A percentile compares a stretch with the other conserved stretches of the same genome.
Evolutionary conservation across 2,888 invertebrate genomes (phyloP).

Genomic region (Callinectes sapidus): DNA sequence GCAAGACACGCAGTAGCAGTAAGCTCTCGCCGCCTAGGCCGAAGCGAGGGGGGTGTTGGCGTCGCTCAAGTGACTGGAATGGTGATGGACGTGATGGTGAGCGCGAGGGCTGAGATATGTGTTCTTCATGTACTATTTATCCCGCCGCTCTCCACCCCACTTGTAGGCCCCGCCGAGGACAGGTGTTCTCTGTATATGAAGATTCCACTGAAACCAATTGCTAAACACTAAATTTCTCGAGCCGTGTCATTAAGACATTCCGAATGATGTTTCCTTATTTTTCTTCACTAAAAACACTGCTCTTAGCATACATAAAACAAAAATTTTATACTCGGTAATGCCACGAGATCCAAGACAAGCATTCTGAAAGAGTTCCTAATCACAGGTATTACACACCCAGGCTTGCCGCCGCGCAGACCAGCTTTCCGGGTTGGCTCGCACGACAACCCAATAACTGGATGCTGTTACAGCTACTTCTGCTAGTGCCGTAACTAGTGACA

Average conservation of each 20-base stretch:
- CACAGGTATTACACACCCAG: constrained; percentile 11
- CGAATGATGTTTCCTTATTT: constrained; percentile 15
- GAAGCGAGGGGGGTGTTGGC: neutral
- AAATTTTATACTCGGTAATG: constrained; percentile 9
- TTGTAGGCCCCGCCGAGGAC: neutral
- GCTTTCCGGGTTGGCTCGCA: neutral
- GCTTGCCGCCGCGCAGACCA: neutral
- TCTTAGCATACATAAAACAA: constrained; percentile 22
- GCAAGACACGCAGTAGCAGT: neutral
- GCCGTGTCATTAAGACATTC: constrained; percentile 11
- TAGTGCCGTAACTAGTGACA: neutral
- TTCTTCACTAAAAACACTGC: constrained; percentile 14
- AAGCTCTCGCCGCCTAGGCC: neutral
- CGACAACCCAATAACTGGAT: neutral
- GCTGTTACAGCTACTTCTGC: neutral
- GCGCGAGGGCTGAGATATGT: neutral
- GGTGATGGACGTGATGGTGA: neutral
- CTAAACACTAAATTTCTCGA: constrained; percentile 18
- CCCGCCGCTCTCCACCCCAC: neutral
- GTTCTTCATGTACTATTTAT: neutral
- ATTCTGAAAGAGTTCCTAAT: constrained; percentile 24
- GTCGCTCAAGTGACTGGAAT: neutral
- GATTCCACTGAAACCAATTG: constrained; percentile 27
- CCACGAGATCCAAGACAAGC: neutral
- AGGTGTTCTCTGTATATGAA: neutral